Percentiles rank a stretch among this genome's conserved stretches.
phyloP scores from a whole-genome alignment of 2,888 invertebrate genomes.

The Pheosia tremula region DNA sequence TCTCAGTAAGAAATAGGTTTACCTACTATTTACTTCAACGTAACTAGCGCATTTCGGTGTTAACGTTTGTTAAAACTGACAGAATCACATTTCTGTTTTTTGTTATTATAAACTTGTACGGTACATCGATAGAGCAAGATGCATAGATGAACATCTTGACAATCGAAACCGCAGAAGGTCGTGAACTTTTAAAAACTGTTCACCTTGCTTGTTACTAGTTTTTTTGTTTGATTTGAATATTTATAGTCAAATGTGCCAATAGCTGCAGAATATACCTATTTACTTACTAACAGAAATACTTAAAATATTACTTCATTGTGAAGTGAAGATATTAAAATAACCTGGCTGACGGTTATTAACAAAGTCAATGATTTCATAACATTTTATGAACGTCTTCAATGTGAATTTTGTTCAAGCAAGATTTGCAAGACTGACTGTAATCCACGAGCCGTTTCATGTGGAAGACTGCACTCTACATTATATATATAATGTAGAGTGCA shows the following conservation, averaged over 20 bases:
- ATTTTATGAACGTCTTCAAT: background rate
- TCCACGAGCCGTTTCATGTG: background rate
- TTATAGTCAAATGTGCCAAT: constrained; percentile 12
- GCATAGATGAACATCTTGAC: constrained; percentile 55
- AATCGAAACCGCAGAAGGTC: constrained; percentile 53
- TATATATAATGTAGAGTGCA: no score
- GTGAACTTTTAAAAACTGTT: constrained; percentile 67
- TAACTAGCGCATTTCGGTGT: constrained; percentile 33
- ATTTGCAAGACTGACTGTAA: background rate
- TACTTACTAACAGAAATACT: background rate
- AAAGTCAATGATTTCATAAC: background rate
- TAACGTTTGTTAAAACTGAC: constrained; percentile 37
- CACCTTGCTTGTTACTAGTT: constrained; percentile 54
- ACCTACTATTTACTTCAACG: constrained; percentile 12
- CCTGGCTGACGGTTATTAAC: background rate
- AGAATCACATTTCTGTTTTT: constrained; percentile 27
- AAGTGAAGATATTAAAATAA: background rate
- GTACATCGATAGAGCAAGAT: constrained; percentile 28
- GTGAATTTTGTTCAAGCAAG: background rate
- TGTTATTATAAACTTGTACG: constrained; percentile 17
- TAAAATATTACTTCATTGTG: background rate
- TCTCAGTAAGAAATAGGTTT: constrained; percentile 43
- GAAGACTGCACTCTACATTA: background rate
- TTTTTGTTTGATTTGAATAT: constrained; percentile 33
- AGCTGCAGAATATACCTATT: background rate